Evolutionary conservation across 2,888 invertebrate species (phyloP), one percentile per base, ranked within the genome.

Genomic region (Cataglyphis rosenhaueri): DNA sequence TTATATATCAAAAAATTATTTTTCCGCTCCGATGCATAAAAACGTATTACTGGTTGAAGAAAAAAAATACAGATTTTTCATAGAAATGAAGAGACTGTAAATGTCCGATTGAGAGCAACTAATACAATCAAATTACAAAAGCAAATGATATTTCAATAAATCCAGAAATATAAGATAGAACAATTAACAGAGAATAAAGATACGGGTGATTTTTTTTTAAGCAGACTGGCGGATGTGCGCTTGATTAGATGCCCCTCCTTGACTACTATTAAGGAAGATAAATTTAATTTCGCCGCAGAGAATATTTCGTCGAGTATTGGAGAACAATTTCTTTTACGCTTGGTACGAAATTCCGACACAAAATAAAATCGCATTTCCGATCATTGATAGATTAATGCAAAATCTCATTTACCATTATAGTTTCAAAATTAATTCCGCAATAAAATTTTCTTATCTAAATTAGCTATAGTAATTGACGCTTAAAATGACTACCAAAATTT

Each of bases 71-170:
- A 32, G 5, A 12, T 44, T 70, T 21, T 59, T 59, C 12, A 10
- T 12, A 25, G 41, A 57, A 41, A 41, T 41, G 9, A 57, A 68
- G n/a, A n/a, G 57, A 35, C 9, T 41, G 29, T 78, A 78, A 70
- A 78, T 44, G 70, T 59, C 35, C 70, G 78, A 32, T 18, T 25
- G 35, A 1, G 18, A 0, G 2, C 48, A 18, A 18, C 5, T 48
- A 48, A 48, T 48, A 18, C 48, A 18, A 18, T 18, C 15, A n/a
- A 52, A 52, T 52, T 52, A n/a, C n/a, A 52, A 44, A 12, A 12
- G 41, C 12, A 44, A 41, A 41, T 79, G 59, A 79, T 79, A 79
- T 59, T 70, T 12, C 59, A 61, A 59, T 70, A 70, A 79, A 79
- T 79, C 35, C 48, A 70, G 35, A 61, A 48, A 59, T 18, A 79